Conservation (phyloP, 2,797 vertebrate genomes). For the Ctenopoma kingsleyae region DNA sequence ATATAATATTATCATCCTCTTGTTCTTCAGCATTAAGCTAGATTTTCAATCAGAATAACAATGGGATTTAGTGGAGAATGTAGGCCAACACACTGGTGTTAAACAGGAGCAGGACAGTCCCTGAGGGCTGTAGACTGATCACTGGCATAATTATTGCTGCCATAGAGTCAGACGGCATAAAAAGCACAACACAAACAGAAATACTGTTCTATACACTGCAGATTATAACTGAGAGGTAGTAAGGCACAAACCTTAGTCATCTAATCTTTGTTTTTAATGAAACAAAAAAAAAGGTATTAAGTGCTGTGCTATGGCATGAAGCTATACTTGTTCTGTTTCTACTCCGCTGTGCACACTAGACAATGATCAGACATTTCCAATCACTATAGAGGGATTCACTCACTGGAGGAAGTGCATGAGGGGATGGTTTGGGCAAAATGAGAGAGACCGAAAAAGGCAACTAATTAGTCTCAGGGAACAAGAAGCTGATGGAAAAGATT, state of each 20-base stretch:
- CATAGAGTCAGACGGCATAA: conserved; percentile 49
- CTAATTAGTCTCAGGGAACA: conserved; percentile 74
- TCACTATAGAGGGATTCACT: conserved; percentile 58
- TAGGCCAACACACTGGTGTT: conserved; percentile 76
- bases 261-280: not conserved
- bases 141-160: conserved; percentile 71
- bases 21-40: conserved; percentile 39
- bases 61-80: conserved; percentile 68
- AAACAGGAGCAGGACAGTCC: conserved; percentile 77
- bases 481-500: conserved; percentile 30
- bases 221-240: not conserved
- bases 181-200: not conserved
- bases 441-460: conserved; percentile 42
- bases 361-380: conserved; percentile 61
- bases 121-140: conserved; percentile 67
- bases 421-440: conserved; percentile 38
- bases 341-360: conserved; percentile 22
- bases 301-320: not conserved
- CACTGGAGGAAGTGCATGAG: conserved; percentile 35
- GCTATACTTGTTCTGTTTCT: conserved; percentile 43
- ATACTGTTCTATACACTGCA: not conserved
- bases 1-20: conserved; percentile 22
- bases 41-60: conserved; percentile 59
- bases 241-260: not conserved
- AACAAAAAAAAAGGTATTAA: not conserved